Conservation (phyloP, 2,797 vertebrate genomes). For the Schizopygopsis pylzovi region DNA sequence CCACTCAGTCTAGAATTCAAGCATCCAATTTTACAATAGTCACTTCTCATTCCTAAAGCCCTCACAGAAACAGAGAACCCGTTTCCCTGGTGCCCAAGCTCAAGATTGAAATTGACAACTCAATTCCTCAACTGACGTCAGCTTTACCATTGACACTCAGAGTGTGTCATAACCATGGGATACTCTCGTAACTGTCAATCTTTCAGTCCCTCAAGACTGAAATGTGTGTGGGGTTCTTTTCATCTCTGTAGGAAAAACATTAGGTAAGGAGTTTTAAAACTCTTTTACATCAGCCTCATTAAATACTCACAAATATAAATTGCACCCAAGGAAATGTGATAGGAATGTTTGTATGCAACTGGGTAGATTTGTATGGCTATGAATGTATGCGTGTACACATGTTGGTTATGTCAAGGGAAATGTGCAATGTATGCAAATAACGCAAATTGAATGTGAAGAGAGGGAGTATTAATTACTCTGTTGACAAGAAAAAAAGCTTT, state of each 20-base stretch:
- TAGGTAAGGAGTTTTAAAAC: not conserved
- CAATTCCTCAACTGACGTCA: slow-evolving; percentile 59
- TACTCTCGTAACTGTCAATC: slow-evolving; percentile 30
- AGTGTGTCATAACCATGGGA: slow-evolving; percentile 27
- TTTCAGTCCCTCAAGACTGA: slow-evolving; percentile 5
- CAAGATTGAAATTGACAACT: slow-evolving; percentile 67
- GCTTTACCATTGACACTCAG: slow-evolving; percentile 59
- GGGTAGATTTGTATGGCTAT: not conserved
- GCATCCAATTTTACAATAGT: slow-evolving; percentile 55
- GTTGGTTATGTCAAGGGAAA: not conserved
- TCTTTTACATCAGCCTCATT: not conserved
- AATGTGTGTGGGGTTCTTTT: slow-evolving; percentile 1
- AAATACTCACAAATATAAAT: slow-evolving; percentile 6
- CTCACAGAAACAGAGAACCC: slow-evolving; percentile 5
- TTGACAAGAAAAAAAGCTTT: slow-evolving; percentile 2
- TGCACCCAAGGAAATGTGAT: not conserved
- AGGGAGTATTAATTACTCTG: slow-evolving; percentile 13
- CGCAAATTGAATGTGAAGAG: slow-evolving; percentile 11
- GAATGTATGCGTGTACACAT: slow-evolving; percentile 9
- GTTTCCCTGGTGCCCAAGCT: slow-evolving; percentile 38
- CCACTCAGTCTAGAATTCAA: slow-evolving; percentile 1
- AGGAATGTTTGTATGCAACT: not conserved
- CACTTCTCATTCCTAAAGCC: slow-evolving; percentile 56
- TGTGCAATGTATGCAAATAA: not conserved
- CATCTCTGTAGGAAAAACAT: slow-evolving; percentile 7